phyloP scores from a whole-genome alignment of 2,888 invertebrate genomes.

The Lithodes maja region DNA sequence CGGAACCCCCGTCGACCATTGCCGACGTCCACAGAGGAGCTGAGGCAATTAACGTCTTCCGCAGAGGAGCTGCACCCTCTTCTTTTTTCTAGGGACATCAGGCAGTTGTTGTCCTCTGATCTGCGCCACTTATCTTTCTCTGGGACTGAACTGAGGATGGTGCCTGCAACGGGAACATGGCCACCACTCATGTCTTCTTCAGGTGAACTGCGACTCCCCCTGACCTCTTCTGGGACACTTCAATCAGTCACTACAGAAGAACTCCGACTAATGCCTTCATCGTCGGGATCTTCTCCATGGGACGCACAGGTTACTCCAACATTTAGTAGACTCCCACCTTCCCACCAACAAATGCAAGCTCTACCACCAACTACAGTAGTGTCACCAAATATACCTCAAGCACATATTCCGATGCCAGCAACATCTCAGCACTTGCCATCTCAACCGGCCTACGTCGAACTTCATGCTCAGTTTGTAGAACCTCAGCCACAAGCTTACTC shows the following conservation, averaged over 20 bases:
- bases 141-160: conserved; percentile 34
- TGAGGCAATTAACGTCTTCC: conserved; percentile 48
- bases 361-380: conserved; percentile 13
- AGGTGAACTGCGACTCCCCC: conserved; percentile 37
- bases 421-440: conserved; percentile 17
- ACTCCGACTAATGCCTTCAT: conserved; percentile 27
- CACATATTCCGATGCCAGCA: background rate
- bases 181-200: conserved; percentile 46
- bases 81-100: conserved; percentile 29
- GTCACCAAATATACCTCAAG: background rate
- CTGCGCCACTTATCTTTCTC: conserved; percentile 39
- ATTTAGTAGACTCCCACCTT: conserved; percentile 15
- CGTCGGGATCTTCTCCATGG: conserved; percentile 41
- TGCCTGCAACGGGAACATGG: conserved; percentile 27
- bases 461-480: conserved; percentile 6
- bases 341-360: background rate
- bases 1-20: conserved; percentile 24
- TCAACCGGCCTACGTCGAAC: background rate
- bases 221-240: conserved; percentile 32
- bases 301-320: conserved; percentile 26
- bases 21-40: conserved; percentile 39
- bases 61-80: conserved; percentile 48
- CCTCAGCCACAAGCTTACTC: background rate
- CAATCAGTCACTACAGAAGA: conserved; percentile 36
- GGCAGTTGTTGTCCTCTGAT: conserved; percentile 42